These are phyloP conservation scores for Pseudonaja textilis DNA, from an alignment of 2,113 vertebrate genomes.

Conservation along the genomic window DNA sequence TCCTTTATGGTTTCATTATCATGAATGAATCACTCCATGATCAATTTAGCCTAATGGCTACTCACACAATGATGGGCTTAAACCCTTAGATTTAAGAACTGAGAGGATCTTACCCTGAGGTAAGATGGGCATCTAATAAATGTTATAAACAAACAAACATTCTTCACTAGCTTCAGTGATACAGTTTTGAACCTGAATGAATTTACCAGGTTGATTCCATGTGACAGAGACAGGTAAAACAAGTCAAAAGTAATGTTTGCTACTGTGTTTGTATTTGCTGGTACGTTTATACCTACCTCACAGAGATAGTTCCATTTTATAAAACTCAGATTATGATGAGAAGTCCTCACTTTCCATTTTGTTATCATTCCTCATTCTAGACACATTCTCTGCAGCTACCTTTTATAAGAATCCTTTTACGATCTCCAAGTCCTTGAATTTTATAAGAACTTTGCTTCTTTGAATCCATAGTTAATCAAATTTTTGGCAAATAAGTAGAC, in stretches of 20 bases:
- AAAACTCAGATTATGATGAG: background rate
- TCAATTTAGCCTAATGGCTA: background rate
- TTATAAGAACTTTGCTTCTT: background rate
- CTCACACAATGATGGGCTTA: background rate
- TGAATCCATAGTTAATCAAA: background rate
- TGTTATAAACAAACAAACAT: background rate
- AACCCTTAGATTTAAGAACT: background rate
- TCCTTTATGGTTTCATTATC: background rate
- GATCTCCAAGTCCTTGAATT: background rate
- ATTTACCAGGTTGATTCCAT: background rate
- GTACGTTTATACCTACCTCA: background rate
- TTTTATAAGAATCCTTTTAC: background rate
- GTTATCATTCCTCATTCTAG: background rate
- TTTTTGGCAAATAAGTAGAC: background rate
- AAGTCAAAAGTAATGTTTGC: background rate
- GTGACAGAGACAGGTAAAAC: background rate
- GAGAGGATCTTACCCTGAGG: background rate
- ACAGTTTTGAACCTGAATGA: background rate
- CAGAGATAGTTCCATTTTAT: background rate
- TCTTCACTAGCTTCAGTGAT: background rate
- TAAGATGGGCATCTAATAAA: background rate
- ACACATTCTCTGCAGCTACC: constrained; percentile 14
- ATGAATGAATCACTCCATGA: background rate
- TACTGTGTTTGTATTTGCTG: background rate
- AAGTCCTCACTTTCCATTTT: background rate